Percentiles rank a stretch among this genome's conserved stretches.
phyloP scores from a whole-genome alignment of 2,113 vertebrate species.

The Oreochromis aureus region DNA sequence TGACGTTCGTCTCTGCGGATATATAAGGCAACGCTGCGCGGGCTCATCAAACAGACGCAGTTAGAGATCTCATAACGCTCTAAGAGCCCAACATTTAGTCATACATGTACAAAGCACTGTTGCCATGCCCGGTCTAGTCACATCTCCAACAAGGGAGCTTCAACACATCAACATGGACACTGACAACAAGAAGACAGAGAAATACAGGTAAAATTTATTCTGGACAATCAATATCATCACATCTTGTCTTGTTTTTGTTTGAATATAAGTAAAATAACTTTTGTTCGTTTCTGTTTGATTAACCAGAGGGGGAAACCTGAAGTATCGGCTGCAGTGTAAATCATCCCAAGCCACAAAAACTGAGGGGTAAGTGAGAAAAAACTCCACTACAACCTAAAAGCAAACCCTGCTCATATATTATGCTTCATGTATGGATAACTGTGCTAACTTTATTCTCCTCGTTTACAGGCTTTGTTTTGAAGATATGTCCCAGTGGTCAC shows the following conservation, averaged over 20 bases:
- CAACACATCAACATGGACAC: constrained; percentile 62
- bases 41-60: neutral
- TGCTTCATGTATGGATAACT: neutral
- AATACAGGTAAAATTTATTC: constrained; percentile 46
- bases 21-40: constrained; percentile 50
- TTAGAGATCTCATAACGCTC: neutral
- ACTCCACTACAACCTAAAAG: neutral
- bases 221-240: neutral
- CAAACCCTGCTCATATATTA: neutral
- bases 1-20: constrained; percentile 38
- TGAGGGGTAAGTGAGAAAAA: constrained; percentile 37
- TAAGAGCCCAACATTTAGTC: neutral
- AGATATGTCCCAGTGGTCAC: constrained; percentile 71
- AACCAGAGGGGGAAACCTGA: constrained; percentile 50
- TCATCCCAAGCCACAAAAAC: neutral
- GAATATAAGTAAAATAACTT: neutral
- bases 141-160: constrained; percentile 61
- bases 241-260: neutral
- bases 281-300: neutral
- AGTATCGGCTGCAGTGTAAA: constrained; percentile 25
- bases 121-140: constrained; percentile 71
- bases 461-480: constrained; percentile 61
- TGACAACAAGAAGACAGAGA: constrained; percentile 59
- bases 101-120: neutral
- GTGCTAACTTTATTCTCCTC: neutral